phyloP scores from a whole-genome alignment of 2,113 vertebrate genomes.

The Megaptera novaeangliae region DNA sequence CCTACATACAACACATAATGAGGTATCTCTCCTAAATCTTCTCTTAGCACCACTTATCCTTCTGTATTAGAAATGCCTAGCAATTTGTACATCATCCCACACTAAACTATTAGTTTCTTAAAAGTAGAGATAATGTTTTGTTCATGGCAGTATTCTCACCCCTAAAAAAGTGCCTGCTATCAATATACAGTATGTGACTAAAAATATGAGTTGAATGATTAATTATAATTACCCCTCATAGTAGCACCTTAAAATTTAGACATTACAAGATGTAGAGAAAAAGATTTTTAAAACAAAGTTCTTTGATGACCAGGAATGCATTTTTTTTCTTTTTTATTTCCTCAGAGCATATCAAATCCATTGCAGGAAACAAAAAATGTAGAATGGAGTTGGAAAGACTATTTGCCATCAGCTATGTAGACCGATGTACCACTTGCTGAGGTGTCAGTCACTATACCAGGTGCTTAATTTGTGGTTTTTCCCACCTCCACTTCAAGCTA shows the following conservation, averaged over 20 bases:
- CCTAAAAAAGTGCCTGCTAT: background rate
- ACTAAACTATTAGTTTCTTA: background rate
- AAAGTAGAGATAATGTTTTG: background rate
- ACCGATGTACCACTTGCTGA: background rate
- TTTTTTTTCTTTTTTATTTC: background rate
- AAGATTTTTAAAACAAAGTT: background rate
- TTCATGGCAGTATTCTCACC: background rate
- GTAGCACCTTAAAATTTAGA: background rate
- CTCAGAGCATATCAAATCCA: background rate
- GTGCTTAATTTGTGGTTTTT: background rate
- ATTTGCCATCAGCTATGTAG: background rate
- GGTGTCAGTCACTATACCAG: background rate
- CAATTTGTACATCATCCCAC: background rate
- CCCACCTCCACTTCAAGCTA: background rate
- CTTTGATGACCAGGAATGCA: background rate
- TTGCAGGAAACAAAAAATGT: background rate
- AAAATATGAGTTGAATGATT: background rate
- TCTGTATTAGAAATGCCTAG: background rate
- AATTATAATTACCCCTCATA: background rate
- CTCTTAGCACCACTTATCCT: background rate
- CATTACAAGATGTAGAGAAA: background rate
- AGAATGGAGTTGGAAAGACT: background rate
- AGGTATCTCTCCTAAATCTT: background rate
- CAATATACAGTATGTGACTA: background rate
- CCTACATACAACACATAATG: background rate